Conservation (phyloP, 2,888 invertebrate genomes). For the Lomographa bimaculata region DNA sequence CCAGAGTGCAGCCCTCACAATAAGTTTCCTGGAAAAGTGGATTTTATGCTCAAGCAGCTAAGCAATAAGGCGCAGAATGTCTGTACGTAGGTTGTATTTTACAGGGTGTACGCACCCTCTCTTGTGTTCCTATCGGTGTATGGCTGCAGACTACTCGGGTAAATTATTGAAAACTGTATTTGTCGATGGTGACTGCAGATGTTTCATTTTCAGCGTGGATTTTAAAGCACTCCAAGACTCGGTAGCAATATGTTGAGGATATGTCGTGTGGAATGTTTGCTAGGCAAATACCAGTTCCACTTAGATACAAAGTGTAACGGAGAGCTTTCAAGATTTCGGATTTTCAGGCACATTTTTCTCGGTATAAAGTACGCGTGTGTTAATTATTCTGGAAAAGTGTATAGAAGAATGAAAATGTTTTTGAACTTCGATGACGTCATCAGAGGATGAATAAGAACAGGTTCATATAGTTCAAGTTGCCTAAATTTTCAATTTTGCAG, state of each 20-base stretch:
- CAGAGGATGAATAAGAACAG: too few species aligned
- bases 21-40: constrained; percentile 13
- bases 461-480: too few species aligned
- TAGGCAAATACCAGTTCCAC: constrained; percentile 10
- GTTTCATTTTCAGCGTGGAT: constrained; percentile 37
- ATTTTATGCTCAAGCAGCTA: constrained; percentile 9
- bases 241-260: constrained; percentile 15
- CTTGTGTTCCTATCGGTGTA: constrained; percentile 49
- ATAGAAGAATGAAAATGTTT: too few species aligned
- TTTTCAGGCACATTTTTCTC: too few species aligned
- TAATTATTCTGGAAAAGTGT: too few species aligned
- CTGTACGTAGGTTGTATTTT: constrained; percentile 5
- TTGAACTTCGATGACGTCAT: too few species aligned
- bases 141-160: constrained; percentile 46
- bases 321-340: too few species aligned
- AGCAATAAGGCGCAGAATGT: constrained; percentile 11
- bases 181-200: constrained; percentile 45
- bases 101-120: constrained; percentile 41
- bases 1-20: constrained; percentile 33
- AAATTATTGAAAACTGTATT: constrained; percentile 59
- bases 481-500: too few species aligned
- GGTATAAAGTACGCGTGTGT: too few species aligned
- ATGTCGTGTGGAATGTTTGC: constrained; percentile 3
- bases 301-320: too few species aligned
- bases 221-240: constrained; percentile 17